Evolutionary conservation across 2,888 invertebrate genomes (phyloP), one percentile per base, ranked within the genome.

Genomic region (Endomychus coccineus): DNA sequence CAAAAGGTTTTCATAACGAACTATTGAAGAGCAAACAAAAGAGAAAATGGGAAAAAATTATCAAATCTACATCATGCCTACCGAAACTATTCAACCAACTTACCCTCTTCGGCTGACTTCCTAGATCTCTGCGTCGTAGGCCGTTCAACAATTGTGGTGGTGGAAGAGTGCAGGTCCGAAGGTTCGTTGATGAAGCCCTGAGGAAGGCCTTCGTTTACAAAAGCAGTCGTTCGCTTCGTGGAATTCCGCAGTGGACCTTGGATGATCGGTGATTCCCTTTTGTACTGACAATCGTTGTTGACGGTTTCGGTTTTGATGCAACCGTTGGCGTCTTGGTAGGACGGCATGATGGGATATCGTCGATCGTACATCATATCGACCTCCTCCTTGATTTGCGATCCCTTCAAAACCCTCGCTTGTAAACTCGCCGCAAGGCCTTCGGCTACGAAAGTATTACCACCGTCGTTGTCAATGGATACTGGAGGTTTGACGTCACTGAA

Each of bases 381-480:
- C 75, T 66, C 65, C 48, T 66, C 64, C 44, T 66, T 67, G 19
- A 65, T 63, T 12, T 58, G 59, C 13, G 59, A 59, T 15, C 49
- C 54, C 9, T 47, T 60, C 35, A 87, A 71, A 48, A 87, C 83
- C 49, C 86, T 75, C 40, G 83, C 84, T 59, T 87, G 87, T 44
- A 88, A 66, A 36, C 85, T 85, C 32, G 87, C 88, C 14, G 89
- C 88, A 41, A 89, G 63, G 40, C 89, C 87, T 76, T 75, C 74
- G 33, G 66, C 61, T 34, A 66, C 59, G 46, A 66, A 66, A 64
- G 66, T 64, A 61, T 53, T 52, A n/a, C 44, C 42, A n/a, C 50
- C 36, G 13, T 52, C 50, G 10, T 48, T 40, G 24, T 55, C 52
- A n/a, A 50, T 32, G 11, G 40, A 36, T 14, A 52, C 39, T 57